Evolutionary conservation across 2,113 vertebrate genomes (phyloP), one percentile per base, ranked within the genome.

Genomic region (Saimiri boliviensis): DNA sequence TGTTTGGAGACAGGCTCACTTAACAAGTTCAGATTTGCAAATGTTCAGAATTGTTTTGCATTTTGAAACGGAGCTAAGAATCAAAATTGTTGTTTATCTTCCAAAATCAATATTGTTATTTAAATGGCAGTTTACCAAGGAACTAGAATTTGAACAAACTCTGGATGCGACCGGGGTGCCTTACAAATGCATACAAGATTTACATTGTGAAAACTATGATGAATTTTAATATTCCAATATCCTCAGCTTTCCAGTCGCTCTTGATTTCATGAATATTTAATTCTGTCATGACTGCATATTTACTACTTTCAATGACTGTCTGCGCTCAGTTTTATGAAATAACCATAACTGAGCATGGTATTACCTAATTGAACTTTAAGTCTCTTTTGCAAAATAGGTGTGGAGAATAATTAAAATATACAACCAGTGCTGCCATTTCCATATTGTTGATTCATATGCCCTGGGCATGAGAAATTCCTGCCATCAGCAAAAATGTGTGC

Each of bases 401-500:
- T 98, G 95, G 70, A 87, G 79, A 94, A 96, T 97, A 96, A 98
- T 98, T 97, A 96, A 97, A 97, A 97, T 56, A 63, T 83, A 87
- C 84, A 97, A 73, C 73, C 74, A 58, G 89, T 47, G 92, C 86
- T 98, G 92, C 96, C n/a, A 19, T 97, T 98, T 91, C 93, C 58
- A 93, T 21, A 32, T 76, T 91, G 85, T 95, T 92, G 49, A 27
- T 96, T 98, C 94, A 87, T 89, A 71, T 47, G 93, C 95, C 96
- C 96, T 0, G n/a, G 98, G 97, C 93, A 58, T 89, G 97, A 97
- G 85, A 98, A 98, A 98, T 92, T 81, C 94, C 97, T 98, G 87
- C 95, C 96, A 97, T 98, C 98, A 98, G 98, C 98, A 99, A 92
- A 98, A 98, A 98, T 96, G 66, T 81, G 19, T 95, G 94, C 96